Percentiles rank a stretch among this genome's conserved stretches.
Evolutionary conservation across 2,113 vertebrate genomes (phyloP).

Genomic region (Chitala chitala): DNA sequence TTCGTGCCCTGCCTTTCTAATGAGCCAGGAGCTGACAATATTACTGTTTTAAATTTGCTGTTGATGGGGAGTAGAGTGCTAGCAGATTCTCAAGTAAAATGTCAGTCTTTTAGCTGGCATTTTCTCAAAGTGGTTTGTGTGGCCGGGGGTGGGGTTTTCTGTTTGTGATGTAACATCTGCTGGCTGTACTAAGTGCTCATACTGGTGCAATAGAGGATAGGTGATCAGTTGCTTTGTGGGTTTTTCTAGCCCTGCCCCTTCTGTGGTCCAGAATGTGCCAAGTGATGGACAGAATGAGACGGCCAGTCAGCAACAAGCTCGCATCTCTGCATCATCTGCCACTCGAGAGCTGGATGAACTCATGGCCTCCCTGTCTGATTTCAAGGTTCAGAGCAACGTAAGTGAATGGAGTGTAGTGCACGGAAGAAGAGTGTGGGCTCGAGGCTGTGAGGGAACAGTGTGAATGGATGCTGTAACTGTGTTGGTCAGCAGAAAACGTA

Average conservation of each 20-base stretch:
- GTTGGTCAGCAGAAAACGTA: too few relatives aligned
- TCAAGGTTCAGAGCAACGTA: slow-evolving; percentile 78
- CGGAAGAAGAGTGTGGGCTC: background rate
- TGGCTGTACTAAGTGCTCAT: background rate
- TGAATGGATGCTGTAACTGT: background rate
- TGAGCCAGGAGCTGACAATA: background rate
- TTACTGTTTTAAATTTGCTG: background rate
- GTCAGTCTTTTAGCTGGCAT: too few relatives aligned
- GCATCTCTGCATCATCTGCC: slow-evolving; percentile 91
- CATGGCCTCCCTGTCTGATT: slow-evolving; percentile 94
- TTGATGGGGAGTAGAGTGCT: too few relatives aligned
- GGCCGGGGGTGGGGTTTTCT: too few relatives aligned
- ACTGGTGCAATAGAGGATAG: background rate
- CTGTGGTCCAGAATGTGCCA: slow-evolving; percentile 67
- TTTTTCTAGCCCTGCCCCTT: slow-evolving; percentile 65
- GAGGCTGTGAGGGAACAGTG: background rate
- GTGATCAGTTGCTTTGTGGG: background rate
- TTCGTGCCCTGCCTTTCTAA: background rate
- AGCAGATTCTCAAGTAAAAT: too few relatives aligned
- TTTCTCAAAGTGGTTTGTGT: background rate
- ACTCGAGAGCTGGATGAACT: slow-evolving; percentile 92
- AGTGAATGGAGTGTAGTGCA: slow-evolving; percentile 25
- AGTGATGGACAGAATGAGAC: slow-evolving; percentile 65
- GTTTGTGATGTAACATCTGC: background rate
- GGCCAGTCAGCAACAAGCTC: slow-evolving; percentile 79